Conservation (phyloP, 1,140 invertebrate species). For the Trigoniulus corallinus region DNA sequence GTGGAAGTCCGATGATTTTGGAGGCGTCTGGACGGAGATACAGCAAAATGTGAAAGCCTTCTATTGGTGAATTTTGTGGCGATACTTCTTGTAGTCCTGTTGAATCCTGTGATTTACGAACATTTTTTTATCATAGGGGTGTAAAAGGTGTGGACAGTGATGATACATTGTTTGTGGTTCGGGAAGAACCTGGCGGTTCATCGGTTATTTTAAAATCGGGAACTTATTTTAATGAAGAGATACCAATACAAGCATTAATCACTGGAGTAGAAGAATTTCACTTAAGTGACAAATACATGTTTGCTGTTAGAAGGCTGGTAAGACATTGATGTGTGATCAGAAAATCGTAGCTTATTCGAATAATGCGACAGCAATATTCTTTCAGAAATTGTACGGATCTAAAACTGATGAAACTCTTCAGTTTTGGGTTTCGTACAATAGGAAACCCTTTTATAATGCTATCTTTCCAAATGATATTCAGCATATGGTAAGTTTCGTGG, state of each 20-base stretch:
- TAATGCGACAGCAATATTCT: conserved; percentile 16
- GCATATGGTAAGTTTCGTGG: conserved; percentile 18
- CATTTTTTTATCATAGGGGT: too few species aligned
- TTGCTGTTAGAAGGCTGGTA: conserved; percentile 44
- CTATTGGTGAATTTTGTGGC: conserved; percentile 35
- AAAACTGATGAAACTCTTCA: conserved; percentile 35
- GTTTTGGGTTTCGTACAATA: conserved; percentile 57
- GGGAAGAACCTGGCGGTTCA: conserved; percentile 37
- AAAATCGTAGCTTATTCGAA: conserved; percentile 1
- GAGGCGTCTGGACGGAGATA: conserved; percentile 44
- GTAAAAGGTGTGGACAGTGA: conserved; percentile 14
- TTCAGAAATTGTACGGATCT: conserved; percentile 12
- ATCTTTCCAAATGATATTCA: conserved; percentile 50
- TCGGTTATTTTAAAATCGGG: conserved; percentile 39
- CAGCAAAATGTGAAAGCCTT: conserved; percentile 58
- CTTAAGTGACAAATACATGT: conserved; percentile 65
- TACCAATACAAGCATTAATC: conserved; percentile 35
- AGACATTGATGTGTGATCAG: conserved; percentile 14
- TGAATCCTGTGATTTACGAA: conserved; percentile 7
- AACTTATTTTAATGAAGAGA: conserved; percentile 24
- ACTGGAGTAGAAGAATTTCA: conserved; percentile 60
- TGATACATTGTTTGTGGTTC: conserved; percentile 47
- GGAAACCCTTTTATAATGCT: conserved; percentile 47
- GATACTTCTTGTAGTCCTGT: background rate
- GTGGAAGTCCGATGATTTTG: conserved; percentile 56